Evolutionary conservation across 2,113 vertebrate genomes (phyloP).

Genomic region (Campylorhamphus procurvoides): DNA sequence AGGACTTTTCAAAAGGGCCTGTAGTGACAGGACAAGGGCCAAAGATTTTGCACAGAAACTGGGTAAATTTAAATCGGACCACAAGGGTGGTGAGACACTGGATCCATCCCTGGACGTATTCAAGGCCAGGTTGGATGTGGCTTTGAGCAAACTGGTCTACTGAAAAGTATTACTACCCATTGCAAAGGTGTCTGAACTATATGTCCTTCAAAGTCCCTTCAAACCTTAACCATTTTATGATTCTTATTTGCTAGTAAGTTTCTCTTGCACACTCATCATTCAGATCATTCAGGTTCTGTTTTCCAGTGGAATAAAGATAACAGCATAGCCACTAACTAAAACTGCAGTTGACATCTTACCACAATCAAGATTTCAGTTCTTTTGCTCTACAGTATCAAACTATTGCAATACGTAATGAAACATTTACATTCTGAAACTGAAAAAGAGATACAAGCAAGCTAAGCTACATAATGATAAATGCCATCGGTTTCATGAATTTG

Average conservation of each 20-base stretch:
- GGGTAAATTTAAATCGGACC: background rate
- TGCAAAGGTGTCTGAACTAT: background rate
- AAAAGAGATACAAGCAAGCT: background rate
- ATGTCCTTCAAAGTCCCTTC: background rate
- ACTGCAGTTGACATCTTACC: background rate
- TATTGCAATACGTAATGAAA: background rate
- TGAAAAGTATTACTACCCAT: background rate
- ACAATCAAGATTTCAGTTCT: background rate
- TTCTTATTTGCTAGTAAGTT: background rate
- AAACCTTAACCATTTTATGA: background rate
- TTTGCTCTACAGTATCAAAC: background rate
- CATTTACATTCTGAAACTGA: background rate
- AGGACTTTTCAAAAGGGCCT: background rate
- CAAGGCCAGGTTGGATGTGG: no score
- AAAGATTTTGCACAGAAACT: background rate
- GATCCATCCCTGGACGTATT: background rate
- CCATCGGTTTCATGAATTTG: background rate
- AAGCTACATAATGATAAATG: background rate
- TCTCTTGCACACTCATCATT: background rate
- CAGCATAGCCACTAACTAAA: background rate
- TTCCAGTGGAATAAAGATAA: background rate
- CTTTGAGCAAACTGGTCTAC: background rate
- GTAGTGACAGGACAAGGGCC: background rate
- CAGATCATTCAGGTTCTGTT: background rate
- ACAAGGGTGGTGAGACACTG: background rate